Percentiles rank a stretch among this genome's conserved stretches.
Conservation (phyloP, 2,797 vertebrate species). For the Podargus strigoides region DNA sequence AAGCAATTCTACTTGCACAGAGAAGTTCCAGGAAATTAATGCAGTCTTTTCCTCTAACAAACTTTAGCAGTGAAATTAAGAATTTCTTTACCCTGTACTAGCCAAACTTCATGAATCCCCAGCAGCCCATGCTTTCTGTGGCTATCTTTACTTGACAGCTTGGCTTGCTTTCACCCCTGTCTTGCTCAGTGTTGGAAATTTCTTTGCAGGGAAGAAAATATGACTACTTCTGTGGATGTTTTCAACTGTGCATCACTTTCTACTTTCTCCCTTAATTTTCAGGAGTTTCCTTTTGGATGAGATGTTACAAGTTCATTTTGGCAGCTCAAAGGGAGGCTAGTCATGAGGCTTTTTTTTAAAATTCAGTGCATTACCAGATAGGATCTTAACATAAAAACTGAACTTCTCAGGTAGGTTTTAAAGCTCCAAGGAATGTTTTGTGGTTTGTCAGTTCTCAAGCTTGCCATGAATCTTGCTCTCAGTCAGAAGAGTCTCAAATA, state of each 20-base stretch:
- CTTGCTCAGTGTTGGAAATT: neutral
- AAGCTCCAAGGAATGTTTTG: neutral
- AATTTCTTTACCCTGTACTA: neutral
- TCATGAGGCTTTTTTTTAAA: neutral
- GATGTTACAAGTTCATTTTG: neutral
- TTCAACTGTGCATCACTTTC: neutral
- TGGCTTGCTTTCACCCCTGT: neutral
- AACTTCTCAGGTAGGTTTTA: neutral
- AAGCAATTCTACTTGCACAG: neutral
- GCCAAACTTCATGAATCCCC: neutral
- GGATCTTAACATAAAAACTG: rapidly evolving
- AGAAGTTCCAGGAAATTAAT: neutral
- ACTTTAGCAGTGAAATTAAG: neutral
- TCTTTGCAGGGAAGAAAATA: neutral
- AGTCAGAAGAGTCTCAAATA: neutral
- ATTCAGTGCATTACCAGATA: neutral
- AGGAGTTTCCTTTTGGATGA: neutral
- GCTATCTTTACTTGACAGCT: neutral
- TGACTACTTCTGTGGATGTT: neutral
- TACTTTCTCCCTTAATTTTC: neutral
- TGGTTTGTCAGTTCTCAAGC: neutral
- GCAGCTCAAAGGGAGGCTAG: neutral
- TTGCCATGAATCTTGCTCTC: neutral
- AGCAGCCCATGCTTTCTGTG: neutral
- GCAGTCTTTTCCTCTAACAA: neutral